A percentile compares a stretch with the other conserved stretches of the same genome.
Conservation (phyloP, 2,888 invertebrate species). For the Portevinia maculata region DNA sequence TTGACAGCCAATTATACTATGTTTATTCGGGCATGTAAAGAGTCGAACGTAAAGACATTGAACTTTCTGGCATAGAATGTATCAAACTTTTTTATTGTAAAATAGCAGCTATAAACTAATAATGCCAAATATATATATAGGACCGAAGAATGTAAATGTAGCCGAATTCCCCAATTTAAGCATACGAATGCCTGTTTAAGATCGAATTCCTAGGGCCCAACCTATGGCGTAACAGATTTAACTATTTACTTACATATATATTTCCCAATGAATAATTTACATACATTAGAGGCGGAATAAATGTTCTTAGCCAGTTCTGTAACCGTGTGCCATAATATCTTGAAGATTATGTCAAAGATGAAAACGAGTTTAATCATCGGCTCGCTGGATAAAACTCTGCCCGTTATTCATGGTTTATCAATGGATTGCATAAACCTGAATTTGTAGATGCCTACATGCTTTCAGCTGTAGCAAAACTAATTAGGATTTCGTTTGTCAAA, state of each 20-base stretch:
- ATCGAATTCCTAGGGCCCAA: slow-evolving; percentile 6
- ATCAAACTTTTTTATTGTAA: too few relatives aligned
- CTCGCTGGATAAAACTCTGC: neutral
- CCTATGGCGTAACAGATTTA: slow-evolving; percentile 28
- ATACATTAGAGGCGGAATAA: slow-evolving; percentile 26
- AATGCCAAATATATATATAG: too few relatives aligned
- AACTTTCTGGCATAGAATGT: too few relatives aligned
- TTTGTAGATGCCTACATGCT: too few relatives aligned
- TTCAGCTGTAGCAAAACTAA: neutral
- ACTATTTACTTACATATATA: too few relatives aligned
- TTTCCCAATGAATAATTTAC: slow-evolving; percentile 50
- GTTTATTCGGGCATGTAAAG: neutral
- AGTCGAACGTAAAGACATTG: too few relatives aligned
- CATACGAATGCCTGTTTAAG: slow-evolving; percentile 26
- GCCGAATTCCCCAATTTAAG: too few relatives aligned
- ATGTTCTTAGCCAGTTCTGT: neutral
- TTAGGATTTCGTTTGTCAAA: slow-evolving; percentile 39
- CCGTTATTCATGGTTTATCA: neutral
- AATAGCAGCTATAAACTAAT: too few relatives aligned
- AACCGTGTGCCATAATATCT: slow-evolving; percentile 1
- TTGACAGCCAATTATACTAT: slow-evolving; percentile 16
- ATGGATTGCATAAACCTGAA: slow-evolving; percentile 15
- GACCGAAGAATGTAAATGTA: too few relatives aligned
- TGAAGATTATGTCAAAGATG: neutral
- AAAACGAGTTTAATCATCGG: neutral